Percentiles rank a stretch among this genome's conserved stretches.
These are phyloP conservation scores for Lymantria dispar DNA, from an alignment of 2,888 invertebrate species.

Conservation along the genomic window DNA sequence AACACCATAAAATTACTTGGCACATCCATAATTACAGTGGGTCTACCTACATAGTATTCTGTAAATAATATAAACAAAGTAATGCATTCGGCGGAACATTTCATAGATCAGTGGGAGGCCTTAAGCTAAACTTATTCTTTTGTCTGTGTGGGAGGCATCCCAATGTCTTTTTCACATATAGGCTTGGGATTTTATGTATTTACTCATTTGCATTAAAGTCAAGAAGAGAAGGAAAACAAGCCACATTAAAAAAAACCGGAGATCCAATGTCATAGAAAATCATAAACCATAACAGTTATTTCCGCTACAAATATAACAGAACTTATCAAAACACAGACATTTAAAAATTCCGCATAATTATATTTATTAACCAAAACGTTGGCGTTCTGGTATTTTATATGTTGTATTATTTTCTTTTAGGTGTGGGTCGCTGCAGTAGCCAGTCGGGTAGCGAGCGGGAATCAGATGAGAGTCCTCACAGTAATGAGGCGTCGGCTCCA, in stretches of 20 bases:
- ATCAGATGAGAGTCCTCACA: slow-evolving; percentile 65
- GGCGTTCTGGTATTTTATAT: slow-evolving; percentile 1
- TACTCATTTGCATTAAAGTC: too few relatives aligned
- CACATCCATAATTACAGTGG: too few relatives aligned
- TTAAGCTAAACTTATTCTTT: too few relatives aligned
- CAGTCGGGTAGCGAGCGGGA: slow-evolving; percentile 82
- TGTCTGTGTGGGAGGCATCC: too few relatives aligned
- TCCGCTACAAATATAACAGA: slow-evolving; percentile 6
- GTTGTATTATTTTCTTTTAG: slow-evolving; percentile 44
- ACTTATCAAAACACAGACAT: slow-evolving; percentile 6
- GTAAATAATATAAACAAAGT: too few relatives aligned
- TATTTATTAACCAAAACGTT: background rate
- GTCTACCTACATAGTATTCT: too few relatives aligned
- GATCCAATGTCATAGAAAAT: background rate
- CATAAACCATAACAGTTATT: background rate
- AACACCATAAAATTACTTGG: too few relatives aligned
- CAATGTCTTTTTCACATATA: too few relatives aligned
- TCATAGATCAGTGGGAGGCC: too few relatives aligned
- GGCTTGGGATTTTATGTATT: too few relatives aligned
- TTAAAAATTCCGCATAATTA: slow-evolving; percentile 8
- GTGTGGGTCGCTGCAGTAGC: slow-evolving; percentile 79
- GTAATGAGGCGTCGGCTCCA: slow-evolving; percentile 77
- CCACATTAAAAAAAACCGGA: background rate
- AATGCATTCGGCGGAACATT: too few relatives aligned
- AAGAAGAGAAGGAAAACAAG: too few relatives aligned